These are phyloP conservation scores for Tiliacea aurago DNA, from an alignment of 2,888 invertebrate species.

Conservation along the genomic window DNA sequence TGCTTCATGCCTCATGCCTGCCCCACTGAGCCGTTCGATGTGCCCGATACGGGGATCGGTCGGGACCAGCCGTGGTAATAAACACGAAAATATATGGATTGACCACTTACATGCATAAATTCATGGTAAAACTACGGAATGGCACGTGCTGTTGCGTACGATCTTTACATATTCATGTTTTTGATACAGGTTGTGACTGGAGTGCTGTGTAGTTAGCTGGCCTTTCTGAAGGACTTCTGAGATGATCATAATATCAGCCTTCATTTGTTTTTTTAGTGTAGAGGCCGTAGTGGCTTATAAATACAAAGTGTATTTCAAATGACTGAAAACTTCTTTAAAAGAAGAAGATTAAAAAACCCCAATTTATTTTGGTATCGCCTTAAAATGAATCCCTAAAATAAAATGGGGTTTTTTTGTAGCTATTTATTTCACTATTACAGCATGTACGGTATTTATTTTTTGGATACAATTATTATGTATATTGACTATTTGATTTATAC, in stretches of 20 bases:
- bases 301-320: no score
- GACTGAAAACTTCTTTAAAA: no score
- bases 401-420: no score
- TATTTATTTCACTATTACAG: no score
- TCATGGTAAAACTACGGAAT: slow-evolving; percentile 25
- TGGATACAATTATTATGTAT: no score
- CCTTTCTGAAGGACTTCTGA: slow-evolving; percentile 3
- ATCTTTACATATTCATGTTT: slow-evolving; percentile 42
- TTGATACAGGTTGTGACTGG: slow-evolving; percentile 13
- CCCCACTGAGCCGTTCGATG: slow-evolving; percentile 36
- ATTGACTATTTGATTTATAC: no score
- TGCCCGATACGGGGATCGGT: slow-evolving; percentile 34
- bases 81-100: slow-evolving; percentile 56
- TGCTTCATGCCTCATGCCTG: slow-evolving; percentile 28
- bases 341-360: no score
- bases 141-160: slow-evolving; percentile 39
- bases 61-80: slow-evolving; percentile 28
- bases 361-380: no score
- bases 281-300: no score
- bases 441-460: no score
- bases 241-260: slow-evolving; percentile 1
- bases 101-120: slow-evolving; percentile 39
- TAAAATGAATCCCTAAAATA: no score
- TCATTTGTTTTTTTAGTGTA: not conserved
- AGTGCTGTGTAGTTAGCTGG: not conserved